Evolutionary conservation across 1,140 invertebrate species (phyloP).

Genomic region (Drosophila burlai): DNA sequence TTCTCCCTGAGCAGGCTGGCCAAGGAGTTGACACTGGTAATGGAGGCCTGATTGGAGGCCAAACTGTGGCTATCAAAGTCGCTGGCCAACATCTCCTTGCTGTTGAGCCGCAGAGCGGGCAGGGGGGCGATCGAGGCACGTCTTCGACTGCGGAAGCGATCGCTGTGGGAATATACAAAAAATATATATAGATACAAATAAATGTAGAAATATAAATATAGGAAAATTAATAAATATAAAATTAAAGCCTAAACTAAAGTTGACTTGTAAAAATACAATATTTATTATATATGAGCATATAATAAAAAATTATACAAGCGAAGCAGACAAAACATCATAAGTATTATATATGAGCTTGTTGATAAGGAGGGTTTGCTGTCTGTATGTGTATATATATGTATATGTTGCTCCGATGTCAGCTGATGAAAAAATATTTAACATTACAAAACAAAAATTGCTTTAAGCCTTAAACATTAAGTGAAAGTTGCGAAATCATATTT

Average conservation of each 20-base stretch:
- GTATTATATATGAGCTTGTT: constrained; percentile 13
- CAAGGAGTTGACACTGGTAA: constrained; percentile 93
- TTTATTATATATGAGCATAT: background rate
- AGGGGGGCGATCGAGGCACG: constrained; percentile 81
- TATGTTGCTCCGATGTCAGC: background rate
- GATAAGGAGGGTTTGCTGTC: background rate
- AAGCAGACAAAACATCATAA: background rate
- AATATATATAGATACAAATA: background rate
- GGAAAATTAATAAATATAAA: background rate
- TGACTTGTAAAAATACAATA: background rate
- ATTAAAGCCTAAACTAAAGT: background rate
- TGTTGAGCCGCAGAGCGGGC: constrained; percentile 78
- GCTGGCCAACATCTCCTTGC: constrained; percentile 83
- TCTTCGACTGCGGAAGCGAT: constrained; percentile 79
- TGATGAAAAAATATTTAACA: background rate
- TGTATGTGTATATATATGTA: background rate
- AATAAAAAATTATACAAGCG: background rate
- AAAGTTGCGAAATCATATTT: no score
- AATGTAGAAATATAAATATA: background rate
- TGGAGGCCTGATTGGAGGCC: constrained; percentile 86
- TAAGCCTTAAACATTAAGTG: no score
- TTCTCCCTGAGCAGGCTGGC: constrained; percentile 93
- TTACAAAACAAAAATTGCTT: background rate
- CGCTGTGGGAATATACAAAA: constrained; percentile 32
- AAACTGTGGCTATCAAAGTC: constrained; percentile 83